Base-by-base conservation (phyloP, 2,888 invertebrate genomes). In the Diachrysia chrysitis region DNA sequence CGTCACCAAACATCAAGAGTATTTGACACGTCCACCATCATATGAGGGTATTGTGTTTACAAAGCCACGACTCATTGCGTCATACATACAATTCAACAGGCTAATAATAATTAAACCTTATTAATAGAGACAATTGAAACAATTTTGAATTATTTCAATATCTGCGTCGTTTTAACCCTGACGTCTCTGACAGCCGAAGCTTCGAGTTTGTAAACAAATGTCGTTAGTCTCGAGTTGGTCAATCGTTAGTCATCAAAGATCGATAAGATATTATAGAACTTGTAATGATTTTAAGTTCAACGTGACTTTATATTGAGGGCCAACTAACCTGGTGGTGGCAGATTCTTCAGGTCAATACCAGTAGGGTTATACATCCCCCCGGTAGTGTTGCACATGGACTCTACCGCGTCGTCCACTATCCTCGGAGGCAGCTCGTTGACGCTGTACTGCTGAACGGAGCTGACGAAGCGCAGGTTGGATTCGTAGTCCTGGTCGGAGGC, bases 301-400 rank as follows among this genome's bases (percentile, higher is more conserved):
- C 42, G 4, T 12, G 5, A 42, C 16, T 16, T 14, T 5, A 1
- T 32, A 10, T 32, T 32, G 32, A 32, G 53, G 37, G 25, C 1
- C 0, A 17, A 21, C 57, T 73, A 17, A 75, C 75, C 75, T 54
- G 75, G 73, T 0, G 75, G 75, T 9, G 75, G 75, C 17, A 73
- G 19, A 5, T 53, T 69, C 1, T 56, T 56, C 51, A 96, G 78
- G 73, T 97, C 95, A 17, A 96, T 78, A 6, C 95, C 95, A 10
- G 92, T 96, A 0, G 99, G 99, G 93, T 99, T 98, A 86, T 96
- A 98, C 51, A 98, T 93, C 1, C 94, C 95, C 10, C 97, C 98
- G 0, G 97, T 97, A 0, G 96, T 97, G 48, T 96, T 93, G 84
- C 98, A 98, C 9, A 81, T 95, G 83, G 81, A 95, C 90, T 71